phyloP scores from a whole-genome alignment of 2,113 vertebrate species.

The Rana temporaria region DNA sequence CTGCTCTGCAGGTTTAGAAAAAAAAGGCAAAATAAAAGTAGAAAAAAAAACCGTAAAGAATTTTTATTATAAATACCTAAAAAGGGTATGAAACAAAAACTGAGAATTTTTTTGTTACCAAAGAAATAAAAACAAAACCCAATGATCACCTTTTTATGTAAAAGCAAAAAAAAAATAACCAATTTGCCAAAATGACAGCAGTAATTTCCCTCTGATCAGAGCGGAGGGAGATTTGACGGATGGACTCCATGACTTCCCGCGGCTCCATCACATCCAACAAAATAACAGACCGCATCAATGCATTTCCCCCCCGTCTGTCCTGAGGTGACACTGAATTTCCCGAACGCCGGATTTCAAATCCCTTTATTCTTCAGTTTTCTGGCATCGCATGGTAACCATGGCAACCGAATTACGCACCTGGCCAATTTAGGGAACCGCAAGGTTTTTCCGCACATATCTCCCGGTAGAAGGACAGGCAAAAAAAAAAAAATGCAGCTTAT shows the following conservation, averaged over 20 bases:
- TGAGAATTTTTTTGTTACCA: no score
- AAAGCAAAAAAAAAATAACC: no score
- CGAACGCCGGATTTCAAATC: no score
- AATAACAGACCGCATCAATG: neutral
- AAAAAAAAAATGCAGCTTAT: no score
- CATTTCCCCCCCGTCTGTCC: neutral
- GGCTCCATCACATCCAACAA: neutral
- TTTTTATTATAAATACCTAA: neutral
- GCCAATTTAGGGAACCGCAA: no score
- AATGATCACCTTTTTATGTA: no score
- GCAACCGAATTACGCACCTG: conserved; percentile 1
- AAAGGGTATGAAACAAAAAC: neutral
- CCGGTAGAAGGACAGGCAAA: no score
- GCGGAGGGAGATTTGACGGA: no score
- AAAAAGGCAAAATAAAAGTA: neutral
- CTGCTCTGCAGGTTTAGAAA: no score
- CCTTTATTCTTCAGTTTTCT: neutral
- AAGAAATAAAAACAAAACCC: neutral
- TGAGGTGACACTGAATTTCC: neutral
- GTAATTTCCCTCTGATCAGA: neutral
- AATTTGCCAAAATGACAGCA: neutral
- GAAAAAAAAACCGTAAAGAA: neutral
- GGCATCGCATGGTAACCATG: neutral
- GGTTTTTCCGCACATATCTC: no score
- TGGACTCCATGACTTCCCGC: neutral